Evolutionary conservation across 2,113 vertebrate genomes (phyloP), one percentile per base, ranked within the genome.

Genomic region (Eublepharis macularius): DNA sequence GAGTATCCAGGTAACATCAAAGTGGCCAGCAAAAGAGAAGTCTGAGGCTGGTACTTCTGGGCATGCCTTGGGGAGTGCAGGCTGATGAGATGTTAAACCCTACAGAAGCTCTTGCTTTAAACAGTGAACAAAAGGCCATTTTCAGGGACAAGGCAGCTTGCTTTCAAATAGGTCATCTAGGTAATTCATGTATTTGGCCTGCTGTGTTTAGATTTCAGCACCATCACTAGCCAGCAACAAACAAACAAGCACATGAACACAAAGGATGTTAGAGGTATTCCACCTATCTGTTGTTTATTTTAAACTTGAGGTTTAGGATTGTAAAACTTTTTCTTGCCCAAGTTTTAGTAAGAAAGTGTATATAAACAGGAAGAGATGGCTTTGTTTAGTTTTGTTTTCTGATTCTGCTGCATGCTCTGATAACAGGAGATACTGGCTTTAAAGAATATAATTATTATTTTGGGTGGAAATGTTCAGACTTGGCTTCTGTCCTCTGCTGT

Each of bases 401-500:
- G 11, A 70, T 51, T 36, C 12, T 57, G 76, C 51, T 45, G 26
- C 76, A 47, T 79, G 76, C 41, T 85, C 66, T 85, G 83, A 51
- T 79, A 79, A 60, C 34, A 70, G 43, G 76, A 60, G 83, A 79
- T 79, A 60, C 45, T 85, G 83, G 51, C 76, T 85, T 79, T 85
- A 72, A 76, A 77, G 76, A 79, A 85, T 72, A 73, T 73, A 79
- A 85, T 85, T 85, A 85, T 45, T 85, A 70, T 85, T 85, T 79
- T 79, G 83, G 76, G 73, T 85, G 49, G 49, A 72, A 79, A 69
- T 47, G 51, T 60, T 60, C 76, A 70, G 54, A 72, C 76, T 85
- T 85, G 83, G 76, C 83, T 79, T 36, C 76, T 32, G 8, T 60
- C 66, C 76, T 72, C 32, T 29, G 19, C 49, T 79, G 47, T 79